These are phyloP conservation scores for Drosophila atripex DNA, from an alignment of 2,888 invertebrate species.

Conservation along the genomic window DNA sequence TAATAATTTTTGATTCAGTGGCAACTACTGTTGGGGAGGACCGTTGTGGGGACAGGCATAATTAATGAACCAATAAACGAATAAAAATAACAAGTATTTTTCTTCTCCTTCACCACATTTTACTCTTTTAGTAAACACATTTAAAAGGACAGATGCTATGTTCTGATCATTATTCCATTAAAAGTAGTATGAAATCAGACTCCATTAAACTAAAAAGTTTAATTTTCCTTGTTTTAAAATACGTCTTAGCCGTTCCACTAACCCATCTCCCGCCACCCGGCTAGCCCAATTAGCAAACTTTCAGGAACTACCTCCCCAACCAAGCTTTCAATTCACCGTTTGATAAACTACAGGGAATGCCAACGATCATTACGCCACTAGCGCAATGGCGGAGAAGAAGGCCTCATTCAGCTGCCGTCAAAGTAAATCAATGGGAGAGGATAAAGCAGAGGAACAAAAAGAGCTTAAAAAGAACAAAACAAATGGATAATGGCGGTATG, in stretches of 20 bases:
- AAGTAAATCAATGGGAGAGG: slow-evolving; percentile 70
- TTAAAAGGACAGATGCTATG: too few relatives aligned
- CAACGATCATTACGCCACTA: slow-evolving; percentile 65
- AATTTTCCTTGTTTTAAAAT: not conserved
- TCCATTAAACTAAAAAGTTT: not conserved
- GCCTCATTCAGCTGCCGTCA: slow-evolving; percentile 70
- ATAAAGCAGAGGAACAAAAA: slow-evolving; percentile 26
- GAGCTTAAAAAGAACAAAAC: slow-evolving; percentile 24
- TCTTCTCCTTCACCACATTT: too few relatives aligned
- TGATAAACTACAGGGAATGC: slow-evolving; percentile 69
- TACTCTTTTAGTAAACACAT: too few relatives aligned
- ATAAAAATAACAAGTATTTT: not conserved
- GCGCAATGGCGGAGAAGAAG: not conserved
- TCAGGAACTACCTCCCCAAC: slow-evolving; percentile 7
- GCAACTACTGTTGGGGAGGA: not conserved
- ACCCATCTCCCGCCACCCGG: not conserved
- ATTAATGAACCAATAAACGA: slow-evolving; percentile 59
- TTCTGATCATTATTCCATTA: too few relatives aligned
- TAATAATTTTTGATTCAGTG: slow-evolving; percentile 52
- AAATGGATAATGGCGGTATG: slow-evolving; percentile 4
- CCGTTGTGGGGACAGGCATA: slow-evolving; percentile 18
- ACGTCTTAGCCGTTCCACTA: not conserved
- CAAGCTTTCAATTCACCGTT: slow-evolving; percentile 45
- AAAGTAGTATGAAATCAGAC: not conserved
- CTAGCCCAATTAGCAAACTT: slow-evolving; percentile 17